These are phyloP conservation scores for Hydropsyche tenuis DNA, from an alignment of 1,140 invertebrate genomes.

Conservation along the genomic window DNA sequence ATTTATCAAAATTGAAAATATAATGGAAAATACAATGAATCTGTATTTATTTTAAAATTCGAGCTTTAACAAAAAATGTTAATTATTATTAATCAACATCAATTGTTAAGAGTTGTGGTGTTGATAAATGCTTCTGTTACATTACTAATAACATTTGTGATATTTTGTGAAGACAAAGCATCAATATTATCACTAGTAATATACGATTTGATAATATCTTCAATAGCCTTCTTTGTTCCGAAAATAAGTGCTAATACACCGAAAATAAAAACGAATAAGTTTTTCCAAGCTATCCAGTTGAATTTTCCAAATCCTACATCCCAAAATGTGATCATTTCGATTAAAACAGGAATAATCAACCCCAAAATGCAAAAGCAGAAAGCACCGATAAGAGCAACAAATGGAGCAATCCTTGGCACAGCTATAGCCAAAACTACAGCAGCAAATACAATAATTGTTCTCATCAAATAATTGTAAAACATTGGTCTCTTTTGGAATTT, in stretches of 20 bases:
- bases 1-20: no score
- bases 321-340: constrained; percentile 84
- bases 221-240: constrained; percentile 74
- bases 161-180: neutral
- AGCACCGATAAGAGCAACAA: constrained; percentile 93
- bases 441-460: constrained; percentile 68
- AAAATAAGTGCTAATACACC: constrained; percentile 79
- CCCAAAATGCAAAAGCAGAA: constrained; percentile 93
- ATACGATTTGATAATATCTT: constrained; percentile 9
- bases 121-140: no score
- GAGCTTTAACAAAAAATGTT: no score
- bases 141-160: neutral
- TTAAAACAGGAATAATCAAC: constrained; percentile 87
- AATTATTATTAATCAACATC: no score
- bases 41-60: no score
- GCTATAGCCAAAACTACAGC: constrained; percentile 82
- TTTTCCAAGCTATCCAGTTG: constrained; percentile 80
- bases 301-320: constrained; percentile 73
- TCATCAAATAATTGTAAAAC: constrained; percentile 78
- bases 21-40: no score
- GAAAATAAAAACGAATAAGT: constrained; percentile 74
- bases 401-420: constrained; percentile 87
- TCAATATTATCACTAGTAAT: neutral
- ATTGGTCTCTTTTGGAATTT: constrained; percentile 71
- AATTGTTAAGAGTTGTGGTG: no score